phyloP scores from a whole-genome alignment of 1,140 invertebrate species.

The Platyura marginata region DNA sequence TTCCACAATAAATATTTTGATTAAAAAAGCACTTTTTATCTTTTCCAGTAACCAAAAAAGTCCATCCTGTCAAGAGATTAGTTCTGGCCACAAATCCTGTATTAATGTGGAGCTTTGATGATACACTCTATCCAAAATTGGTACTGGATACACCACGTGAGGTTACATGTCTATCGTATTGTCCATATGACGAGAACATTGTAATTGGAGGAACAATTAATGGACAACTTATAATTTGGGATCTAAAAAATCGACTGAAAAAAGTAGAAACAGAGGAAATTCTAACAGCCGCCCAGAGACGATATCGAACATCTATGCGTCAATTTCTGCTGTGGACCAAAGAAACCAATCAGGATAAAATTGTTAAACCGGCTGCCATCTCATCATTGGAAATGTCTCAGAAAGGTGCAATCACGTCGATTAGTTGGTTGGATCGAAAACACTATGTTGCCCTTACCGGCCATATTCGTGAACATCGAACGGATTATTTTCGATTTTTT shows the following conservation, averaged over 20 bases:
- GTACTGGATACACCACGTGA: constrained; percentile 44
- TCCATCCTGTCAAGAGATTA: constrained; percentile 31
- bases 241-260: constrained; percentile 45
- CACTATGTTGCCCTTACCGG: constrained; percentile 37
- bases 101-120: constrained; percentile 51
- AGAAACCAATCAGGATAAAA: constrained; percentile 29
- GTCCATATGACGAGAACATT: constrained; percentile 44
- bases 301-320: constrained; percentile 37
- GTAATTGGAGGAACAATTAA: constrained; percentile 49
- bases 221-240: constrained; percentile 55
- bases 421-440: constrained; percentile 43
- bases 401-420: constrained; percentile 35
- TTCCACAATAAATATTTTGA: too few species aligned
- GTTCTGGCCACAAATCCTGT: constrained; percentile 37
- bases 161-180: constrained; percentile 41
- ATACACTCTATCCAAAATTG: constrained; percentile 47
- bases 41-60: too few species aligned
- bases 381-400: constrained; percentile 41
- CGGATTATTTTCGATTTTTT: constrained; percentile 33
- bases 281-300: constrained; percentile 38
- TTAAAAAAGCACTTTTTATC: too few species aligned
- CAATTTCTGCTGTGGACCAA: constrained; percentile 48
- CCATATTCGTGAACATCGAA: constrained; percentile 23
- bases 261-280: constrained; percentile 37
- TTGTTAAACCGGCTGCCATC: constrained; percentile 35